Evolutionary conservation across 2,888 invertebrate species (phyloP).

Genomic region (Aphidoletes aphidimyza): DNA sequence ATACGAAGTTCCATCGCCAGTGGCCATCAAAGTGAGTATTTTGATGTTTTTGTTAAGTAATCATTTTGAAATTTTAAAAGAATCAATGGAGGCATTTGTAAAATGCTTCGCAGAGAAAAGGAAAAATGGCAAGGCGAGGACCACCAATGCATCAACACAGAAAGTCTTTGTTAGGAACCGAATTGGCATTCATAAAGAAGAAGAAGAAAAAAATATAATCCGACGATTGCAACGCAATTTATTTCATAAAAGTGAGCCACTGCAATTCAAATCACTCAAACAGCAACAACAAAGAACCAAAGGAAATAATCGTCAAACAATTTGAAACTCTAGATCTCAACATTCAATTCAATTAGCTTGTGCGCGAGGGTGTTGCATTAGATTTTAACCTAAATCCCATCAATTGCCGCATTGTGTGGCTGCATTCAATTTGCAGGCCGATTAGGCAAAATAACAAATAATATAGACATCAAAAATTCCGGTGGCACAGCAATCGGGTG

Average conservation of each 20-base stretch:
- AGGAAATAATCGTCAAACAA: not conserved
- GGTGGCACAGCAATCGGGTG: not conserved
- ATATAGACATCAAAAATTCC: constrained; percentile 37
- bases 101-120: too few relatives aligned
- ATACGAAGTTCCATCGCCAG: constrained; percentile 24
- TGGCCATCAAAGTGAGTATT: constrained; percentile 23
- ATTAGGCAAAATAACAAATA: constrained; percentile 10
- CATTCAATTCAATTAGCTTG: not conserved
- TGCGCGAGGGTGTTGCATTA: not conserved
- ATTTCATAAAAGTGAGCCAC: too few relatives aligned
- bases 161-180: too few relatives aligned
- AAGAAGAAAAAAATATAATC: too few relatives aligned
- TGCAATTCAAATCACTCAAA: too few relatives aligned
- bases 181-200: too few relatives aligned
- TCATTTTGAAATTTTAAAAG: not conserved
- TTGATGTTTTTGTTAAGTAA: not conserved
- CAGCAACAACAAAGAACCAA: too few relatives aligned
- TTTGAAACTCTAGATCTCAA: not conserved
- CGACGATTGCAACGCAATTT: too few relatives aligned
- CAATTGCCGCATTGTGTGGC: not conserved
- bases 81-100: not conserved
- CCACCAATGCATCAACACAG: too few relatives aligned
- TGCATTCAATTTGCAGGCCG: not conserved
- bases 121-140: too few relatives aligned
- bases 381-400: constrained; percentile 25